Conservation (phyloP, 2,113 vertebrate genomes). For the Sapajus apella region DNA sequence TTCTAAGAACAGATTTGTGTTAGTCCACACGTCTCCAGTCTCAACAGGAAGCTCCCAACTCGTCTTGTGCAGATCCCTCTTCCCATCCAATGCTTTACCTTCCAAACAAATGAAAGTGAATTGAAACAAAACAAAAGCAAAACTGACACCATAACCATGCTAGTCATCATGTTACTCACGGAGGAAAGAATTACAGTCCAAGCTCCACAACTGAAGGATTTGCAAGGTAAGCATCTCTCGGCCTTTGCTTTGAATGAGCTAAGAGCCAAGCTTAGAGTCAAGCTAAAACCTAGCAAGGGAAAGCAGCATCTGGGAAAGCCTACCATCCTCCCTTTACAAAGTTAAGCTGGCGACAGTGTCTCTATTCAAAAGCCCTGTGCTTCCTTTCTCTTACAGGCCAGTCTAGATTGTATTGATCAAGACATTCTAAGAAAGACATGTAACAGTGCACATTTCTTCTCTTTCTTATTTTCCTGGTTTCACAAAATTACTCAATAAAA, state of each 20-base stretch:
- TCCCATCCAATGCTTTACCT: not conserved
- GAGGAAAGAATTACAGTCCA: not conserved
- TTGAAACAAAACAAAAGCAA: not conserved
- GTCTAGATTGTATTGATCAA: not conserved
- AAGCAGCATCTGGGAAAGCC: not conserved
- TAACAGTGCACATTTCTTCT: not conserved
- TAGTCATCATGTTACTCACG: accelerated
- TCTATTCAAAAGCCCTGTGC: not conserved
- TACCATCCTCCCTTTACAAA: not conserved
- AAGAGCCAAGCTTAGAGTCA: not conserved
- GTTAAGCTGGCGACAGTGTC: accelerated
- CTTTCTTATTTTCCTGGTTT: not conserved
- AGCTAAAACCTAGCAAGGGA: not conserved
- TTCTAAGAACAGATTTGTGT: not conserved
- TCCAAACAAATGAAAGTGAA: not conserved
- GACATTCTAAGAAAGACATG: not conserved
- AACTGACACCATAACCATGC: not conserved
- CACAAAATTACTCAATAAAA: not conserved
- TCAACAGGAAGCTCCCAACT: not conserved
- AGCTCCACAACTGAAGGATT: not conserved
- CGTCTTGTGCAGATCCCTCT: not conserved
- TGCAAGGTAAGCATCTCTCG: not conserved
- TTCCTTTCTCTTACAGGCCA: not conserved
- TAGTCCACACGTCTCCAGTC: not conserved
- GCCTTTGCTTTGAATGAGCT: not conserved